phyloP scores from a whole-genome alignment of 2,797 vertebrate species.

The Dallia pectoralis region DNA sequence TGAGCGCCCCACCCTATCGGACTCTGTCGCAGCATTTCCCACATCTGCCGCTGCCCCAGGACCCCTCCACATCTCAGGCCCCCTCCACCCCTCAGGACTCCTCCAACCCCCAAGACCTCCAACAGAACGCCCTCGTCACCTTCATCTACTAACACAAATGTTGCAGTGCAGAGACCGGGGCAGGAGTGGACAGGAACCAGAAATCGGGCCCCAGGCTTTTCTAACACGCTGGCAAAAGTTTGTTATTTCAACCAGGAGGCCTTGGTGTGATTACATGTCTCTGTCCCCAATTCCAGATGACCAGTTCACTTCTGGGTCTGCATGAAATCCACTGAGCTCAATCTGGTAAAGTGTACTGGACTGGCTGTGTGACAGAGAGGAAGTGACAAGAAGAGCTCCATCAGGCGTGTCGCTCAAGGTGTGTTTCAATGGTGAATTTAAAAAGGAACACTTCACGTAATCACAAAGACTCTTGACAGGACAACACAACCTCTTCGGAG shows the following conservation, averaged over 20 bases:
- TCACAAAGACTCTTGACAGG: not conserved
- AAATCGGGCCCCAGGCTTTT: too few species aligned
- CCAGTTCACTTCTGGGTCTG: too few species aligned
- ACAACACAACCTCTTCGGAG: not conserved
- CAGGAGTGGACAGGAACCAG: not conserved
- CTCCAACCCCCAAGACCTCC: not conserved
- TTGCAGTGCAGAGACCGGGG: not conserved
- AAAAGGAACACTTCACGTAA: not conserved
- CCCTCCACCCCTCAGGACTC: constrained; percentile 7
- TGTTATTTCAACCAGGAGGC: too few species aligned
- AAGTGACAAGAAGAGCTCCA: not conserved
- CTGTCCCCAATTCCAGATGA: too few species aligned
- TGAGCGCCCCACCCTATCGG: constrained; percentile 48
- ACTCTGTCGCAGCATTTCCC: constrained; percentile 58
- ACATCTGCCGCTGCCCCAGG: constrained; percentile 38
- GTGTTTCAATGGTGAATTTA: not conserved
- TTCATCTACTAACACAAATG: constrained; percentile 63
- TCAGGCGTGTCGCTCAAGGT: not conserved
- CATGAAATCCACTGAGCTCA: too few species aligned
- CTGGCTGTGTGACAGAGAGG: not conserved
- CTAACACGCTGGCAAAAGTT: too few species aligned
- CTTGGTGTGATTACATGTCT: too few species aligned
- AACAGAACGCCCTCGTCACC: constrained; percentile 55
- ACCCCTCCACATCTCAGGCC: not conserved
- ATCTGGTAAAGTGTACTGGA: not conserved